Evolutionary conservation across 2,888 invertebrate genomes (phyloP).

Genomic region (Dryococelus australis): DNA sequence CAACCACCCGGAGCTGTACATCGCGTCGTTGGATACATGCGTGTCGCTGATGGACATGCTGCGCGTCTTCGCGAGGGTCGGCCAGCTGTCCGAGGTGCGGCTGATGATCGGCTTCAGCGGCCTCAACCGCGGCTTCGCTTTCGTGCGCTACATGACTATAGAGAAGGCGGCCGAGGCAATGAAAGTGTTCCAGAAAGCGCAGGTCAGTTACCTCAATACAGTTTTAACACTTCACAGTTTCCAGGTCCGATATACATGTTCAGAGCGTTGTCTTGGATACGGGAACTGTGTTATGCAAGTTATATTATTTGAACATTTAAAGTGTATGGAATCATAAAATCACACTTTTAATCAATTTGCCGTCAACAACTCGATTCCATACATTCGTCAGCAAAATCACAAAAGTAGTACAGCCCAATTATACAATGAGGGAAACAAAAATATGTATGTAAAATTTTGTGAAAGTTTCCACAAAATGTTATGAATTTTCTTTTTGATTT

Average conservation of each 20-base stretch:
- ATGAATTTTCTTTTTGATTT: too few species aligned
- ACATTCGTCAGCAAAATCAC: too few species aligned
- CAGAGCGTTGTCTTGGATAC: not conserved
- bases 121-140: conserved; percentile 9
- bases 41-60: not conserved
- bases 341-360: too few species aligned
- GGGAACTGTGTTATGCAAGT: too few species aligned
- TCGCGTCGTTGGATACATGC: not conserved
- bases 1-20: not conserved
- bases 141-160: not conserved
- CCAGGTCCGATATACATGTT: not conserved
- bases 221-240: too few species aligned
- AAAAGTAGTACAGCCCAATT: too few species aligned
- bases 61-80: not conserved
- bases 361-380: too few species aligned
- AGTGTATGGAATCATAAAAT: too few species aligned
- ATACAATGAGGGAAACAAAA: too few species aligned
- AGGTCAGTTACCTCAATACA: not conserved
- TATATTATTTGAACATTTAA: too few species aligned
- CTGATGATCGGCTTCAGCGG: conserved; percentile 26
- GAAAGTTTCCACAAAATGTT: too few species aligned
- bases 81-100: not conserved
- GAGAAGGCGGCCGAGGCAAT: not conserved
- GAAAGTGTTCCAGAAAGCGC: not conserved
- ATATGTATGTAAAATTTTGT: too few species aligned